Conservation (phyloP, 2,113 vertebrate genomes). For the Eptatretus burgeri region DNA sequence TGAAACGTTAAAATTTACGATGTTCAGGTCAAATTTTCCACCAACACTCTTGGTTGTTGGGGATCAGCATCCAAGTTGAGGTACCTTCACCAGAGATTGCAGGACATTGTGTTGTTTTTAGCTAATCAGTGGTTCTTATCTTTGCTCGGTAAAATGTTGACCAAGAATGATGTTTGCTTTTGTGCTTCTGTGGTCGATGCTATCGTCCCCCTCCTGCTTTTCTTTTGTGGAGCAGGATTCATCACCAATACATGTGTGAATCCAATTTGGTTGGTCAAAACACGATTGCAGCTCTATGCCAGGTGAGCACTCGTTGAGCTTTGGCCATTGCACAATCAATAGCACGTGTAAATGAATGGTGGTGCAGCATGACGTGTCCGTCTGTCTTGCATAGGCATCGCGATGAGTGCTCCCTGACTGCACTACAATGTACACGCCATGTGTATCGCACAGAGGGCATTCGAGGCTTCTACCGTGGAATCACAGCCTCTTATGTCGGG, state of each 20-base stretch:
- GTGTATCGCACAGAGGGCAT: conserved; percentile 17
- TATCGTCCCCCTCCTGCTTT: neutral
- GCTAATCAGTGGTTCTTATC: too few species aligned
- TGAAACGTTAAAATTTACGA: too few species aligned
- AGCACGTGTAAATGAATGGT: too few species aligned
- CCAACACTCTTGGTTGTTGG: too few species aligned
- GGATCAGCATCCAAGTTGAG: conserved; percentile 44
- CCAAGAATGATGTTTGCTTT: too few species aligned
- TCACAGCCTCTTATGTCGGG: conserved; percentile 19
- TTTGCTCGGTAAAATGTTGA: too few species aligned
- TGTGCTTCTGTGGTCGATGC: neutral
- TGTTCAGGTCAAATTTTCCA: too few species aligned
- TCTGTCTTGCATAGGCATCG: conserved; percentile 13
- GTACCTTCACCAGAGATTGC: conserved; percentile 74
- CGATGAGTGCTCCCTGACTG: conserved; percentile 10
- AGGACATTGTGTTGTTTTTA: conserved; percentile 28
- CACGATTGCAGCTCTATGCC: conserved; percentile 18
- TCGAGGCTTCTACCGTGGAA: conserved; percentile 17
- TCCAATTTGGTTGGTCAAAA: conserved; percentile 21
- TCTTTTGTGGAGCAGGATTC: conserved; percentile 13
- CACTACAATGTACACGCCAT: conserved; percentile 13
- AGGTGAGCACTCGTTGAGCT: conserved; percentile 11
- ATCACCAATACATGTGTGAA: conserved; percentile 16
- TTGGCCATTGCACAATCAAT: too few species aligned
- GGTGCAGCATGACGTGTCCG: neutral